phyloP scores from a whole-genome alignment of 1,140 invertebrate genomes.

The Pogonognathellus flavescens region DNA sequence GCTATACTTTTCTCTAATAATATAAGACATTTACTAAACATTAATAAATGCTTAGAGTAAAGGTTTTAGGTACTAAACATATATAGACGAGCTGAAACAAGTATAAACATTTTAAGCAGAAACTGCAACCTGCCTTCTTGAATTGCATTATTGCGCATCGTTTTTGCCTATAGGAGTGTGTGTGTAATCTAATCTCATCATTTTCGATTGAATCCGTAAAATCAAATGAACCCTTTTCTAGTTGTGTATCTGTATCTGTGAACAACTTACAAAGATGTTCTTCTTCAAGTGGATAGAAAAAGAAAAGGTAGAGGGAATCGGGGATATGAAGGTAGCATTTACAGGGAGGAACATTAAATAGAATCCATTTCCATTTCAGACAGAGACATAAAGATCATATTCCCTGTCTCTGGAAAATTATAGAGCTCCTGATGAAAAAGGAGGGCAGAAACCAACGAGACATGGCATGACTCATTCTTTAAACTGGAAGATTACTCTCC shows the following conservation, averaged over 20 bases:
- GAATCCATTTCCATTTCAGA: conserved; percentile 8
- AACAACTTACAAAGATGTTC: background rate
- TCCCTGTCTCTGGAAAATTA: conserved; percentile 46
- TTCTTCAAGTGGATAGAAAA: background rate
- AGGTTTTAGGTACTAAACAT: no score
- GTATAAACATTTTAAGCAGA: no score
- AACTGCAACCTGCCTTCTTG: no score
- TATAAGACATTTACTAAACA: no score
- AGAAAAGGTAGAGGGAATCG: background rate
- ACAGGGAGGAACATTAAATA: conserved; percentile 21
- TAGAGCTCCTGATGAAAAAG: conserved; percentile 23
- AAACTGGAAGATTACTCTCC: conserved; percentile 4
- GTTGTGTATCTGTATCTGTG: background rate
- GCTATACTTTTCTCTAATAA: no score
- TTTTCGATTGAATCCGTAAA: conserved; percentile 1
- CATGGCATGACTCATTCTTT: conserved; percentile 21
- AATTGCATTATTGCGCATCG: no score
- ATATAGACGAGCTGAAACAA: no score
- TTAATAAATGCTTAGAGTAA: no score
- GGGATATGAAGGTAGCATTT: background rate
- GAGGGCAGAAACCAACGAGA: conserved; percentile 17
- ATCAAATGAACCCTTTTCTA: conserved; percentile 7
- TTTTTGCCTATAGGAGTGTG: no score
- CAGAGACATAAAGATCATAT: conserved; percentile 45
- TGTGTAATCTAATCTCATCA: conserved; percentile 7